phyloP scores from a whole-genome alignment of 2,888 invertebrate species.

The Bibio marci region DNA sequence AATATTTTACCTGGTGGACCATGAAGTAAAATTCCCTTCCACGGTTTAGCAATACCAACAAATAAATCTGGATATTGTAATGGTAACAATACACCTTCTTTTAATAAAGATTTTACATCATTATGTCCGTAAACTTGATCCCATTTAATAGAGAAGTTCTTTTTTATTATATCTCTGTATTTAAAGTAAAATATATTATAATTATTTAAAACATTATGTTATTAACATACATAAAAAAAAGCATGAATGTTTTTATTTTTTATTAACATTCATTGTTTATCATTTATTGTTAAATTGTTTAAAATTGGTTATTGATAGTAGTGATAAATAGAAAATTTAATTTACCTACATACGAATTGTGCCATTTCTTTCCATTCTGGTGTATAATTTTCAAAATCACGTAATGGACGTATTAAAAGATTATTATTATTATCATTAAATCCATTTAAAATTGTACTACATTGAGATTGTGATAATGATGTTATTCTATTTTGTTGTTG shows the following conservation, averaged over 20 bases:
- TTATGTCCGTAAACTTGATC: slow-evolving; percentile 62
- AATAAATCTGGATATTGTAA: slow-evolving; percentile 56
- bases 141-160: slow-evolving; percentile 57
- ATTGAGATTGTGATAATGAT: no score
- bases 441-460: neutral
- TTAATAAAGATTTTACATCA: slow-evolving; percentile 54
- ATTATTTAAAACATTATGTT: no score
- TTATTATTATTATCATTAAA: neutral
- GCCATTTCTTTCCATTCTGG: slow-evolving; percentile 47
- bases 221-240: no score
- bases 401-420: slow-evolving; percentile 8
- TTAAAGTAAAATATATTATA: neutral
- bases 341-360: slow-evolving; percentile 35
- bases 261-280: no score
- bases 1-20: slow-evolving; percentile 37
- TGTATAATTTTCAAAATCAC: slow-evolving; percentile 22
- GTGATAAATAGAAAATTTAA: no score
- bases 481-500: no score
- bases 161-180: slow-evolving; percentile 41
- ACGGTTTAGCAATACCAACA: slow-evolving; percentile 51
- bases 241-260: no score
- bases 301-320: no score
- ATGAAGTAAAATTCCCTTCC: slow-evolving; percentile 58
- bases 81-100: slow-evolving; percentile 77
- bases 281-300: no score